Base-by-base conservation (phyloP, 2,888 invertebrate genomes). In the Ephialtes manifestator region DNA sequence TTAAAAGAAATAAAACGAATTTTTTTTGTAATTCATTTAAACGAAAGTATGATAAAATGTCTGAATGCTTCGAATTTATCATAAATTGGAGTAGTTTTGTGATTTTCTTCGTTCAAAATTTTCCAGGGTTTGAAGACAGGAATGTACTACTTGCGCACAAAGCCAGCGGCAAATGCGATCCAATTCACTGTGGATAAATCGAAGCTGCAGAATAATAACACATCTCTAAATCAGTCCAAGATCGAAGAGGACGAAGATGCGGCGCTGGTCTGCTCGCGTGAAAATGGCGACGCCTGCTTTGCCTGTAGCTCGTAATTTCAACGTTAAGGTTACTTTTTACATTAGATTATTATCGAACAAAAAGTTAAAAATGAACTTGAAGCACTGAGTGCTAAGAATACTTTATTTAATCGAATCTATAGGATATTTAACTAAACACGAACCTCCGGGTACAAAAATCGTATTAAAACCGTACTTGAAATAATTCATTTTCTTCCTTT, bases 141-240 rank as follows among this genome's bases (percentile, higher is more conserved):
- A 72, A 99, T 99, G 99, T 99, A 99, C 94, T 99, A 99, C 94
- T 95, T 99, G 87, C 96, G 99, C 71, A 99, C 99, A 0, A 99
- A 99, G 93, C 98, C 99, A 7, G 99, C 99, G 0, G 98, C 97
- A 1, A 97, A 98, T 94, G 98, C 99, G 5, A 98, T 99, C 89
- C 99, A 99, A 93, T 99, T 99, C 94, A 99, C 99, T 0, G 99
- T 99, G 0, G 99, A 99, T 94, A 99, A 99, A 93, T 95, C 95
- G 0, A 96, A 96, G 90, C 93, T 97, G 31, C 92, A 85, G 81
- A 92, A 89, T 75, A 63, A 76, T 13, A 89, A 91, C 88, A 93
- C 93, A 13, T 94, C 78, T 94, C 94, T 24, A 94, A 93, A 10
- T 68, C 82, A 1, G 0, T 78, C 60, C 15, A 65, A 68, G 28